Evolutionary conservation across 2,888 invertebrate genomes (phyloP).

Genomic region (Melikaiella ostensackeni): DNA sequence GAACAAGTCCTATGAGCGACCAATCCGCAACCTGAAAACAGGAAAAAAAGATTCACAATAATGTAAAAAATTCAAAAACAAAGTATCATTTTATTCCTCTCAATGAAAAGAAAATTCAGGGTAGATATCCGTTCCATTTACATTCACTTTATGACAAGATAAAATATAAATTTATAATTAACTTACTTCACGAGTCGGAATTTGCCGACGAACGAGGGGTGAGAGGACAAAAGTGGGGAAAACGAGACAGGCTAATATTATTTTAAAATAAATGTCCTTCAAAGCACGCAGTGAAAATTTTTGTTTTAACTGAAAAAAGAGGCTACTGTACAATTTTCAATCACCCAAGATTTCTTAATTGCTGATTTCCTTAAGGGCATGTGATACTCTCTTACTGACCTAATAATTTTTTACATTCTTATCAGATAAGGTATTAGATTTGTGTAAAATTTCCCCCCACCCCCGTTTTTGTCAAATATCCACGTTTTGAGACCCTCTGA

Average conservation of each 20-base stretch:
- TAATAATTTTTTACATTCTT: too few relatives aligned
- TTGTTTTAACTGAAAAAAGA: background rate
- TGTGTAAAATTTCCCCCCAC: too few relatives aligned
- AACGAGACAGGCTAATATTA: background rate
- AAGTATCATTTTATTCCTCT: too few relatives aligned
- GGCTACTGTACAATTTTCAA: background rate
- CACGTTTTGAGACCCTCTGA: too few relatives aligned
- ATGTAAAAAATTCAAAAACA: slow-evolving; percentile 34
- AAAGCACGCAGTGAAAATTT: background rate
- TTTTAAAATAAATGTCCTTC: background rate
- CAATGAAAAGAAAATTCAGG: background rate
- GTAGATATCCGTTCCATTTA: background rate
- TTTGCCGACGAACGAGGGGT: too few relatives aligned
- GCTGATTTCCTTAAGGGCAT: background rate
- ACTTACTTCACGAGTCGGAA: slow-evolving; percentile 7
- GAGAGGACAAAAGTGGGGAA: background rate
- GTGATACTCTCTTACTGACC: too few relatives aligned
- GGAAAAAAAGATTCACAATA: slow-evolving; percentile 4
- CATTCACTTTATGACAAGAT: background rate
- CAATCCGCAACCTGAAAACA: slow-evolving; percentile 82
- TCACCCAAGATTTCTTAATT: background rate
- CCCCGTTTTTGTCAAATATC: too few relatives aligned
- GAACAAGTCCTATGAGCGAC: slow-evolving; percentile 85
- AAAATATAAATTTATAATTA: slow-evolving; percentile 30
- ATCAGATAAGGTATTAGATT: too few relatives aligned